These are phyloP conservation scores for Eulemur rubriventer DNA, from an alignment of 2,797 vertebrate genomes.

Conservation along the genomic window DNA sequence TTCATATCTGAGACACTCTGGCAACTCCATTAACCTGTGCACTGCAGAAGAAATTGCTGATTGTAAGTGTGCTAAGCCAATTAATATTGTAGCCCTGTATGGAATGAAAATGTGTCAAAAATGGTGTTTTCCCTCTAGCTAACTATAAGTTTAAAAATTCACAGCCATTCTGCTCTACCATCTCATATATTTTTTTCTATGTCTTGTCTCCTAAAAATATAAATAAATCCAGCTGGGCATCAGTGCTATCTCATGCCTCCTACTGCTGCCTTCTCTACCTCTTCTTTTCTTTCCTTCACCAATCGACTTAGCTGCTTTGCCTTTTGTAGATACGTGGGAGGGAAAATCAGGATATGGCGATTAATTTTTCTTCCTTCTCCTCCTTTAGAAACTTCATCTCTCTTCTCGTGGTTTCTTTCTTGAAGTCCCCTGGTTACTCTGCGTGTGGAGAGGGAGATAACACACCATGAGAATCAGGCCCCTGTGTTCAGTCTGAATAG, in stretches of 20 bases:
- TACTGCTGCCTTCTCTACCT: background rate
- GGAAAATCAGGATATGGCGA: background rate
- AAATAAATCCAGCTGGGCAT: background rate
- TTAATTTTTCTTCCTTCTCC: conserved; percentile 28
- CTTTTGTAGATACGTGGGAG: background rate
- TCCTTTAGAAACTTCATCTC: conserved; percentile 22
- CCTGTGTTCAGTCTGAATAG: background rate
- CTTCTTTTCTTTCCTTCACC: background rate
- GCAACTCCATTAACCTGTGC: conserved; percentile 73
- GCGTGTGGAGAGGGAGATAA: conserved; percentile 8
- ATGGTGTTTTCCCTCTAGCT: background rate
- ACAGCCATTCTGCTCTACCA: background rate
- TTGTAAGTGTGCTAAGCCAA: conserved; percentile 71
- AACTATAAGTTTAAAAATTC: conserved; percentile 4
- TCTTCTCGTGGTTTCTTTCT: background rate
- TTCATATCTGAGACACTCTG: conserved; percentile 76
- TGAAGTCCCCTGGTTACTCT: background rate
- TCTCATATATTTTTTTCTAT: background rate
- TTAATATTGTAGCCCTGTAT: background rate
- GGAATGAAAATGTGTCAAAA: conserved; percentile 50
- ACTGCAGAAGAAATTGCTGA: conserved; percentile 74
- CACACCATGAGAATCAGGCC: background rate
- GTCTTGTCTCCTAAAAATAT: background rate
- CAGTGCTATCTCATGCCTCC: background rate
- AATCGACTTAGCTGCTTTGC: background rate